Evolutionary conservation across 1,140 invertebrate species (phyloP).

Genomic region (Drosophila navojoa): DNA sequence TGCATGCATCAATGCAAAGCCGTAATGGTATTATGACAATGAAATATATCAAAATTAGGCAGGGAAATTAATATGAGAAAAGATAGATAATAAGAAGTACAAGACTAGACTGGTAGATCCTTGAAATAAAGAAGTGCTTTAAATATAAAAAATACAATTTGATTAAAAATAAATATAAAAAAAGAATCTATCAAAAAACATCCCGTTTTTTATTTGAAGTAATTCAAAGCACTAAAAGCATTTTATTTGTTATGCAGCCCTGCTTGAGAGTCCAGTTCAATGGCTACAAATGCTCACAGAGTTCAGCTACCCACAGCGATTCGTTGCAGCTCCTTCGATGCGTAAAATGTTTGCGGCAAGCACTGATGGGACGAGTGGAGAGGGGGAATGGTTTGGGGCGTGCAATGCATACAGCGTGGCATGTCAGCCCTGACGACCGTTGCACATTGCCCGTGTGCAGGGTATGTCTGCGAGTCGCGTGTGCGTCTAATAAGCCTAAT

Average conservation of each 20-base stretch:
- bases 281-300: neutral
- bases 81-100: neutral
- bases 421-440: slow-evolving; percentile 64
- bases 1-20: slow-evolving; percentile 71
- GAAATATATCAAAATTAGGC: slow-evolving; percentile 64
- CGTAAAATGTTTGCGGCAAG: slow-evolving; percentile 4
- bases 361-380: neutral
- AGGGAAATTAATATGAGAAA: neutral
- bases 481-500: slow-evolving; percentile 79
- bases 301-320: slow-evolving; percentile 41
- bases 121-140: too few species aligned
- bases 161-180: too few species aligned
- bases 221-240: neutral
- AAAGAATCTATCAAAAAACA: neutral
- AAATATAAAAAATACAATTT: too few species aligned
- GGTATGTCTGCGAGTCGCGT: slow-evolving; percentile 55
- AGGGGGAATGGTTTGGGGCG: too few species aligned
- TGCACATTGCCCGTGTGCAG: slow-evolving; percentile 40
- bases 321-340: slow-evolving; percentile 55
- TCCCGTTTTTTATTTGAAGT: neutral
- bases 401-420: slow-evolving; percentile 3
- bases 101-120: neutral
- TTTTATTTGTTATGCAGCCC: neutral
- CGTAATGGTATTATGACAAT: slow-evolving; percentile 53
- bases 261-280: neutral